Evolutionary conservation across 2,113 vertebrate species (phyloP), one percentile per base, ranked within the genome.

Genomic region (Ciconia maguari): DNA sequence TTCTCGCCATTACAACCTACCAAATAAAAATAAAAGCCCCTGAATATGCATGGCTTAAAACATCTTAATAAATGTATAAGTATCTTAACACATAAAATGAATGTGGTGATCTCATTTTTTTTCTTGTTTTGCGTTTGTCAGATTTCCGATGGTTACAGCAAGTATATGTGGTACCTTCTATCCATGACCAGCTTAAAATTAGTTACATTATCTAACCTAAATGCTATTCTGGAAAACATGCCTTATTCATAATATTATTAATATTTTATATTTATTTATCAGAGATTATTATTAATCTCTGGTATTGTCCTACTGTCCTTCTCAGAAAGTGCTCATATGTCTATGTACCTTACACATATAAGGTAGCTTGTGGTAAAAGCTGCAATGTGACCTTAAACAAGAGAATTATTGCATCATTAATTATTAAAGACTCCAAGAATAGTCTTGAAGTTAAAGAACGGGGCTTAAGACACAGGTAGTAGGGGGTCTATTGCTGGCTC

Each of bases 101-200:
- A 70, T 55, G 7, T 24, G 10, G 27, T 64, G 16, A 54, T 42
- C 22, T 80, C 7, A 16, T 13, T 77, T 76, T 71, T 4, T 76
- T 64, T 29, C 5, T 20, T 66, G 2, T 44, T 94, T 83, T 86
- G 11, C 4, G 8, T 77, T 70, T 77, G 16, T 49, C 24, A 38
- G 16, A 41, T 64, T 85, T 66, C 27, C 1, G 1, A 19, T 38
- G 24, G 10, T 30, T 83, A 9, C 38, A 38, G 38, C 38, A 38
- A 25, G 9, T 17, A 55, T 14, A 27, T 0, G 0, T 52, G 42
- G 29, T 7, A 52, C 14, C 15, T 89, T 82, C 16, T 75, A 19
- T 60, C 29, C 21, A 52, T 52, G 11, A 71, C 3, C 13, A 25
- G 3, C 7, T 82, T 60, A 83, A 87, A 72, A 14, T 70, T 25